Base-by-base conservation (phyloP, 1,140 invertebrate species). In the Philotrypesis tridentata region DNA sequence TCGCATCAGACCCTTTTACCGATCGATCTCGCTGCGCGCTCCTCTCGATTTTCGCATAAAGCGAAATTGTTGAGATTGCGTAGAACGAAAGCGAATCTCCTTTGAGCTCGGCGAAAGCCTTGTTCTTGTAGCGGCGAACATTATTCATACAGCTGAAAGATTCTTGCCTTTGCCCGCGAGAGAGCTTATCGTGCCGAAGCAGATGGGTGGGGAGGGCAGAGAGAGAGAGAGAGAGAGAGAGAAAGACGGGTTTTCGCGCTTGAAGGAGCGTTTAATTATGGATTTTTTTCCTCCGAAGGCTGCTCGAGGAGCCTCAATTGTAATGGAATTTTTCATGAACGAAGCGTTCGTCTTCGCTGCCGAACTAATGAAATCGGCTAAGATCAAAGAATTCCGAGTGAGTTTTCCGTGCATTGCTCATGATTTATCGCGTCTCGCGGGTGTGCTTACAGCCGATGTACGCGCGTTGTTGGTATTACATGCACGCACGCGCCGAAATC, bases 101-200 rank as follows among this genome's bases (percentile, higher is more conserved):
- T 37, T 37, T 37, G 4, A 9, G 9, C 4, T 37, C 9, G 3
- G 33, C 9, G 9, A 37, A 37, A 37, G 33, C 4, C 33, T 37
- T 37, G 33, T 37, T 37, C 33, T 37, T 5, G 9, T 37, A 37
- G 33, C 33, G 9, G 11, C 37, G 37, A 72, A 72, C 33, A 72
- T 72, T 72, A 72, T 72, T 72, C 33, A 40, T 72, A 43, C 70
- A 48, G 70, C 21, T 40, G 67, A 14, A 23, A 14, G 8, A 11
- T 68, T 33, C 27, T 68, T 33, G 17, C 29, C 29, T 43, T 48
- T 21, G n/a, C 37, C 21, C n/a, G n/a, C n/a, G n/a, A n/a, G n/a
- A n/a, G n/a, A n/a, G n/a, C n/a, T 31, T 37, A 37, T 9, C 33
- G 33, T 72, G n/a, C n/a, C 40, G 37, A 72, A 72, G 40, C 70